Base-by-base conservation (phyloP, 2,797 vertebrate genomes). In the Echiichthys vipera region DNA sequence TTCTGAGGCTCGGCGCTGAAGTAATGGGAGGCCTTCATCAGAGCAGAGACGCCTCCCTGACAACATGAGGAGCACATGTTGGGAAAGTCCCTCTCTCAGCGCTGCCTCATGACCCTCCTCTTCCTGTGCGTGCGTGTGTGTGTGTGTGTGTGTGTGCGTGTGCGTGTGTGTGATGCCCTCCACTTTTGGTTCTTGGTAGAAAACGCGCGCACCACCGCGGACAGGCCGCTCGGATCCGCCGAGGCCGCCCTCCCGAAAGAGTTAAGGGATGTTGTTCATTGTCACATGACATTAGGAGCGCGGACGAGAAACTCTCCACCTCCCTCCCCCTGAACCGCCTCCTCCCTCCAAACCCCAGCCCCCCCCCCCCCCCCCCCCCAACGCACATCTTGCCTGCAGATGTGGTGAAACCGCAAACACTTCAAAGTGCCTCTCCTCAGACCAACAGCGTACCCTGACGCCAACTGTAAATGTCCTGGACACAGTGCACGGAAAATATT, bases 381-480 rank as follows among this genome's bases (percentile, higher is more conserved):
- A 34, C 62, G 86, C 95, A 98, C 97, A 99, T 99, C 96, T 99
- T 98, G 97, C 95, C 88, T 95, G 96, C 97, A 99, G 96, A 98
- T 98, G 97, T 98, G 96, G 96, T 91, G 87, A 96, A 93, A 96
- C 96, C 95, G 90, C 96, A 96, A 96, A 95, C 94, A 97, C 97
- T 97, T 98, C 97, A 98, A 99, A 98, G 97, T 96, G 94, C 94
- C 95, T 96, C 84, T 94, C 93, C 94, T 95, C 95, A 96, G 96
- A 98, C 97, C 95, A 95, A 95, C 93, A 94, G 94, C 95, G 94
- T 94, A 95, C 95, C 94, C 97, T 96, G 97, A 98, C 96, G 96
- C 97, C 96, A 95, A 97, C 95, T 97, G 96, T 97, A 96, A 98
- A 97, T 95, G 96, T 97, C 96, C 96, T 96, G 96, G 96, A 98